Evolutionary conservation across 2,113 vertebrate species (phyloP).

Genomic region (Leptocoma aspasia): DNA sequence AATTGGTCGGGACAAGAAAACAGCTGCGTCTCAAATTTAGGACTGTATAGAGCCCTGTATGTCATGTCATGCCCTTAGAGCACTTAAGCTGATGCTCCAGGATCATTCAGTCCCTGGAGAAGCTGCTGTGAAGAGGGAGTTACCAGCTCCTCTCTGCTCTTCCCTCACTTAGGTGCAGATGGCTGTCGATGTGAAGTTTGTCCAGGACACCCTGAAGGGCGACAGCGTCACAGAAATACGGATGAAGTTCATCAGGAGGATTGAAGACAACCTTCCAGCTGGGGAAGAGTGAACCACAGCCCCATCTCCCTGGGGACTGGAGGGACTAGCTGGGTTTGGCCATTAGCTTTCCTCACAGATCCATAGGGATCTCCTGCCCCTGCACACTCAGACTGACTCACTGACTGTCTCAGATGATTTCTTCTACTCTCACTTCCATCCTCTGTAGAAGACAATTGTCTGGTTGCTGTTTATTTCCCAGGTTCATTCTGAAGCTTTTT

Average conservation of each 20-base stretch:
- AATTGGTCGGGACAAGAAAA: accelerated
- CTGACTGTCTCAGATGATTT: constrained; percentile 59
- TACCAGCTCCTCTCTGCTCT: background rate
- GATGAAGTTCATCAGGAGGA: constrained; percentile 97
- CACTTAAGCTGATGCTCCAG: background rate
- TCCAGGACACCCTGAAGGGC: constrained; percentile 92
- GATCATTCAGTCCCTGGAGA: background rate
- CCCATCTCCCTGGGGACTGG: background rate
- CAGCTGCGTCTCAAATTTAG: background rate
- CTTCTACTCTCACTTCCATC: constrained; percentile 53
- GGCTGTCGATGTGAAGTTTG: constrained; percentile 96
- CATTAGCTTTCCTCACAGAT: background rate
- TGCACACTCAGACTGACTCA: constrained; percentile 37
- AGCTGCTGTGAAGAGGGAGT: background rate
- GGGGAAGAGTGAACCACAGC: constrained; percentile 85
- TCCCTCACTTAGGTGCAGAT: constrained; percentile 87
- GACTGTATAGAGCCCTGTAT: background rate
- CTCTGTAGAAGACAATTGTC: constrained; percentile 32
- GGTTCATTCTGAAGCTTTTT: constrained; percentile 51
- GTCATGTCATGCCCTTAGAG: background rate
- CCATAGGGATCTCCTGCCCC: background rate
- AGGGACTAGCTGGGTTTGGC: constrained; percentile 7
- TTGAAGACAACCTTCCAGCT: constrained; percentile 96
- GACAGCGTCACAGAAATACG: constrained; percentile 96
- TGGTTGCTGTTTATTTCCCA: constrained; percentile 34